A percentile compares a stretch with the other conserved stretches of the same genome.
phyloP scores from a whole-genome alignment of 2,113 vertebrate species.

The Tringa solitaria region DNA sequence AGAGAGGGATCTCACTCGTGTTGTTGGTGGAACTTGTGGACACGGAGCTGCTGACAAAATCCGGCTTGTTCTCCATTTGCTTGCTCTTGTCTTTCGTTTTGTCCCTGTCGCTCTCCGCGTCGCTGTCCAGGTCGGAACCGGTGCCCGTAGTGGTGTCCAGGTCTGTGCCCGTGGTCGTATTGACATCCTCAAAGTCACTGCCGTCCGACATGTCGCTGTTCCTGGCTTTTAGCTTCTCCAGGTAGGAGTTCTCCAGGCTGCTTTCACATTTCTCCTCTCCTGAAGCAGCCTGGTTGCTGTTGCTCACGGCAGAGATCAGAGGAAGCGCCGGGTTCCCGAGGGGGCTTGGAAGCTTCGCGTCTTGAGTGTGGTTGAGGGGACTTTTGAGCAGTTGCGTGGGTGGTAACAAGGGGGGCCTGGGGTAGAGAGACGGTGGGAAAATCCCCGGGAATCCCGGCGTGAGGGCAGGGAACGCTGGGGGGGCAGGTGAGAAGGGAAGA shows the following conservation, averaged over 20 bases:
- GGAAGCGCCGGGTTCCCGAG: slow-evolving; percentile 84
- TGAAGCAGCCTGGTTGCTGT: slow-evolving; percentile 52
- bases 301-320: slow-evolving; percentile 81
- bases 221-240: slow-evolving; percentile 87
- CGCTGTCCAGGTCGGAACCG: slow-evolving; percentile 92
- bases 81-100: slow-evolving; percentile 77
- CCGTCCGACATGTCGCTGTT: slow-evolving; percentile 90
- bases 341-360: slow-evolving; percentile 88
- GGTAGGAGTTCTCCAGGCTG: slow-evolving; percentile 80
- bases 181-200: slow-evolving; percentile 97
- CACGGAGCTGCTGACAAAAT: slow-evolving; percentile 73
- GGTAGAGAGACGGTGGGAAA: slow-evolving; percentile 92
- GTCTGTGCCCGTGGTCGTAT: slow-evolving; percentile 95
- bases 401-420: slow-evolving; percentile 90
- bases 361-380: slow-evolving; percentile 84
- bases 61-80: slow-evolving; percentile 76
- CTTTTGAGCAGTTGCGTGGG: slow-evolving; percentile 91
- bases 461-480: slow-evolving; percentile 81
- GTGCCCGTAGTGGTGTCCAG: slow-evolving; percentile 96
- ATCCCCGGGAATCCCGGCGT: slow-evolving; percentile 89
- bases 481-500: slow-evolving; percentile 85
- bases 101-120: slow-evolving; percentile 88
- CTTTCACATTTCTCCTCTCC: slow-evolving; percentile 81
- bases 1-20: slow-evolving; percentile 81
- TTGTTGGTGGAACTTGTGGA: slow-evolving; percentile 76